Evolutionary conservation across 2,113 vertebrate genomes (phyloP).

Genomic region (Cranoglanis bouderius): DNA sequence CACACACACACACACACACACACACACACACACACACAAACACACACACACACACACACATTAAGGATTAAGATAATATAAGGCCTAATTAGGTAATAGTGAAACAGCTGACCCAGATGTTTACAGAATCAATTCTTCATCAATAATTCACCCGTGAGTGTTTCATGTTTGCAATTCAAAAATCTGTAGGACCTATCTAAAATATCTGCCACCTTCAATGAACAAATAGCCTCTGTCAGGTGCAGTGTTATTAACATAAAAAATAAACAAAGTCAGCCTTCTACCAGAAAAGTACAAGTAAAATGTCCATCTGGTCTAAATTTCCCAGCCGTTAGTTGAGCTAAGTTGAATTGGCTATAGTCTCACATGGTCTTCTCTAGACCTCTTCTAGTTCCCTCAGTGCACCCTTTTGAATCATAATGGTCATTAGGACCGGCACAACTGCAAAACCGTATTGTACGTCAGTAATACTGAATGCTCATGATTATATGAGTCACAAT

Average conservation of each 20-base stretch:
- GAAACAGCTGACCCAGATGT: constrained; percentile 37
- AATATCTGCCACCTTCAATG: not conserved
- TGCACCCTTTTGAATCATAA: not conserved
- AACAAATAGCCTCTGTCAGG: not conserved
- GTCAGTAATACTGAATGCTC: constrained; percentile 4
- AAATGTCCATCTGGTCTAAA: not conserved
- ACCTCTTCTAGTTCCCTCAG: not conserved
- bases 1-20: not conserved
- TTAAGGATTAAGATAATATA: constrained; percentile 39
- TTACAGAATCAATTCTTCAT: constrained; percentile 43
- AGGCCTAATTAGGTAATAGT: constrained; percentile 26
- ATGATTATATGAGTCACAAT: constrained; percentile 18
- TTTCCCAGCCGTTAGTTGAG: not conserved
- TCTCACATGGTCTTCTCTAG: too few relatives aligned
- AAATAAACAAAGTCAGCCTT: constrained; percentile 9
- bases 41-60: not conserved
- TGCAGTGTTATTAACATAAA: not conserved
- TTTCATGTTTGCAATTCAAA: constrained; percentile 47
- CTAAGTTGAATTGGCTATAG: not conserved
- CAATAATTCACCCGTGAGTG: constrained; percentile 57
- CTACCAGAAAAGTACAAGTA: not conserved
- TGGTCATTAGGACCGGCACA: not conserved
- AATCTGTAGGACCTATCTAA: constrained; percentile 16
- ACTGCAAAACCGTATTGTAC: not conserved
- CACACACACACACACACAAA: not conserved